These are phyloP conservation scores for Gymnogyps californianus DNA, from an alignment of 2,113 vertebrate species.

Conservation along the genomic window DNA sequence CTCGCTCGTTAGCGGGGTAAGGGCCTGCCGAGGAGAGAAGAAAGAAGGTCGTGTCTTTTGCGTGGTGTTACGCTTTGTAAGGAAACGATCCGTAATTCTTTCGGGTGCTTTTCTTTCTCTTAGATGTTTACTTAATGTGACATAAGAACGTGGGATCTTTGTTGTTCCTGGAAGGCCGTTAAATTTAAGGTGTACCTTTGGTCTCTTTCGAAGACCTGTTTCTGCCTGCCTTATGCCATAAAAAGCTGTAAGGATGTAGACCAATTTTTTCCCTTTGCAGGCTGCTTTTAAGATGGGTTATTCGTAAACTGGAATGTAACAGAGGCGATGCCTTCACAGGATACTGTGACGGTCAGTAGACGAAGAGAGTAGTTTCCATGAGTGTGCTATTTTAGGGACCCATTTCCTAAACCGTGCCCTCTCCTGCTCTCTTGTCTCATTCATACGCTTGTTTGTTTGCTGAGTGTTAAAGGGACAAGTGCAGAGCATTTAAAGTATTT, in stretches of 20 bases:
- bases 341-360: neutral
- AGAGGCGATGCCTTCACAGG: neutral
- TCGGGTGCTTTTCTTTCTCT: neutral
- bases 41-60: neutral
- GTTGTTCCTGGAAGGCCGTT: neutral
- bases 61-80: rapidly evolving
- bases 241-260: neutral
- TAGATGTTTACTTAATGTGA: neutral
- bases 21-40: neutral
- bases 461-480: neutral
- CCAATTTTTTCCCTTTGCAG: neutral
- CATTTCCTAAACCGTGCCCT: neutral
- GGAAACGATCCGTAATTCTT: rapidly evolving
- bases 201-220: neutral
- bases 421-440: neutral
- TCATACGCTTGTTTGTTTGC: neutral
- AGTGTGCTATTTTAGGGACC: neutral
- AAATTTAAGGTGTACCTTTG: neutral
- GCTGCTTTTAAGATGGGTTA: neutral
- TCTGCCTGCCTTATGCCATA: neutral
- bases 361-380: neutral
- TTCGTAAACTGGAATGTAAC: neutral
- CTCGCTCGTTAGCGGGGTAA: too few species aligned
- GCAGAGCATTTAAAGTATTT: neutral
- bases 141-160: neutral